Conservation (phyloP, 2,113 vertebrate species). For the Zapus hudsonius region DNA sequence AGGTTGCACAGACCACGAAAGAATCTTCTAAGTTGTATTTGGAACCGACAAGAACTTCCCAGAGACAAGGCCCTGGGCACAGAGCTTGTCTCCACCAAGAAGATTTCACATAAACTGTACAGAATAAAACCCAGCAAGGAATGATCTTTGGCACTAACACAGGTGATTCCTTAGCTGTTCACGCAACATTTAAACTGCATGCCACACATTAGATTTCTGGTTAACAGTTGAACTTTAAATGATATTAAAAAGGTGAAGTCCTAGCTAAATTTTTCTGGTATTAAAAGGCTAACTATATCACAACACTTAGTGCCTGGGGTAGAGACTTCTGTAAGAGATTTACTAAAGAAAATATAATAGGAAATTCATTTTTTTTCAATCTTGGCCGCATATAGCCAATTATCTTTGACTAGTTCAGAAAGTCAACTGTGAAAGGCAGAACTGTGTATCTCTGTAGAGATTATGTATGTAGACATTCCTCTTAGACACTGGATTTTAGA, state of each 20-base stretch:
- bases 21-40: too few relatives aligned
- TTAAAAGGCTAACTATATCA: constrained; percentile 10
- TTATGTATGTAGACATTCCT: too few relatives aligned
- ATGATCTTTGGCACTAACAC: constrained; percentile 57
- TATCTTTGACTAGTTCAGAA: neutral
- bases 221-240: neutral
- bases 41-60: neutral
- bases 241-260: constrained; percentile 40
- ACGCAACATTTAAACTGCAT: neutral
- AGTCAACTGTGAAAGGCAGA: neutral
- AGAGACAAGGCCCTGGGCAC: neutral
- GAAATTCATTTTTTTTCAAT: neutral
- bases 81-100: neutral
- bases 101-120: constrained; percentile 41
- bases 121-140: constrained; percentile 41
- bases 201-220: neutral
- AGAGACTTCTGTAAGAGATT: constrained; percentile 58
- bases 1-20: constrained; percentile 42
- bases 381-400: constrained; percentile 9
- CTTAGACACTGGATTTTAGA: constrained; percentile 11
- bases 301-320: constrained; percentile 60
- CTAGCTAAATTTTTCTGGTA: neutral
- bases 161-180: constrained; percentile 9
- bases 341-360: constrained; percentile 21
- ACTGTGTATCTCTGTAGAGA: neutral